A percentile compares a stretch with the other conserved stretches of the same genome.
Evolutionary conservation across 2,113 vertebrate genomes (phyloP).

Genomic region (Chloropsis hardwickii): DNA sequence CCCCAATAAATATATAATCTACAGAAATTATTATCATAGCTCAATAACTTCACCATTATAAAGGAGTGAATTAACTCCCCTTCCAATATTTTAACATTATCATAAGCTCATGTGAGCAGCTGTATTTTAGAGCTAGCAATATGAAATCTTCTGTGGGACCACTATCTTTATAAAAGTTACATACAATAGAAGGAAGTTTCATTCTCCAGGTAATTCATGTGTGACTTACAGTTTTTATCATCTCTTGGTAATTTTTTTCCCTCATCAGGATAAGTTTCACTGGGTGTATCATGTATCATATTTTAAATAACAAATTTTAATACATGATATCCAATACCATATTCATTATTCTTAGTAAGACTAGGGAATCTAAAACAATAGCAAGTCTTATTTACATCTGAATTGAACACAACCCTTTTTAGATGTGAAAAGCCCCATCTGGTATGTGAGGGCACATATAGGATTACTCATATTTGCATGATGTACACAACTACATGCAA

Average conservation of each 20-base stretch:
- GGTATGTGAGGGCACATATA: neutral
- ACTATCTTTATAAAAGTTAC: neutral
- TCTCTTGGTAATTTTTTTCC: neutral
- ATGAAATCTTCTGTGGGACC: neutral
- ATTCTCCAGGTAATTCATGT: neutral
- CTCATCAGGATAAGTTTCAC: neutral
- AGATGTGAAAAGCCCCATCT: neutral
- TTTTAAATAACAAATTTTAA: conserved; percentile 23
- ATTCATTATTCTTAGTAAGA: neutral
- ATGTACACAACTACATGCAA: neutral
- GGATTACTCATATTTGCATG: neutral
- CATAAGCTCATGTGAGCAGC: neutral
- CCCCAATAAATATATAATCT: neutral
- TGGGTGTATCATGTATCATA: neutral
- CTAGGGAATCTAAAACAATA: neutral
- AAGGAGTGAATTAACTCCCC: neutral
- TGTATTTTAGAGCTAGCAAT: neutral
- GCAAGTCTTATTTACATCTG: neutral
- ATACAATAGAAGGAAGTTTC: neutral
- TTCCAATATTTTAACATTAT: neutral
- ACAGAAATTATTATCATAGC: neutral
- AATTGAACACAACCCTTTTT: neutral
- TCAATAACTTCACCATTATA: neutral
- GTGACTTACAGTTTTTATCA: neutral
- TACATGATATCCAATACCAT: neutral